phyloP scores from a whole-genome alignment of 2,113 vertebrate species.

The Pollachius pollachius region DNA sequence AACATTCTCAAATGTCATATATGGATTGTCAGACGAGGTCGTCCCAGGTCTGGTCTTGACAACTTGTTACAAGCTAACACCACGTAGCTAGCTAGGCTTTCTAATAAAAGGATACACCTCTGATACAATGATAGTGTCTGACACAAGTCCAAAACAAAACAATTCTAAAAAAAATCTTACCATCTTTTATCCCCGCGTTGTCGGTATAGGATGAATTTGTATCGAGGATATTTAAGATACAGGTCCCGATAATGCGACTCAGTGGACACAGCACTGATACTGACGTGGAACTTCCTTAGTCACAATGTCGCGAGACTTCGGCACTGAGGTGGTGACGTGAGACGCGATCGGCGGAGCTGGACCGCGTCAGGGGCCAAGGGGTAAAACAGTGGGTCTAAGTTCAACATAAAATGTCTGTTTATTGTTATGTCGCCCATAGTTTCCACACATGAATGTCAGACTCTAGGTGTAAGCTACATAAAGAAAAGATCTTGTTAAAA shows the following conservation, averaged over 20 bases:
- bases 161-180: constrained; percentile 38
- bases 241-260: constrained; percentile 23
- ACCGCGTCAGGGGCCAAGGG: too few species aligned
- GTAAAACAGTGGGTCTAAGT: too few species aligned
- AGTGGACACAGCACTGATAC: constrained; percentile 44
- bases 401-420: too few species aligned
- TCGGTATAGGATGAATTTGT: constrained; percentile 37
- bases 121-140: background rate
- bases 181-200: constrained; percentile 58
- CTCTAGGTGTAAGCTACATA: too few species aligned
- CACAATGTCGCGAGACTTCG: constrained; percentile 48
- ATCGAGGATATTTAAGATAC: constrained; percentile 18
- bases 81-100: background rate
- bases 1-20: too few species aligned
- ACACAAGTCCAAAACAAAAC: too few species aligned
- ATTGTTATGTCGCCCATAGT: too few species aligned
- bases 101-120: background rate
- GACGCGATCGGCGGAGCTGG: too few species aligned
- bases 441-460: too few species aligned
- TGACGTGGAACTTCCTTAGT: constrained; percentile 80
- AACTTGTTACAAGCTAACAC: background rate
- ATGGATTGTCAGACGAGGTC: too few species aligned
- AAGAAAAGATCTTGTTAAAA: too few species aligned
- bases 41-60: too few species aligned
- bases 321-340: constrained; percentile 49